phyloP scores from a whole-genome alignment of 2,888 invertebrate species.

The Mesochorus sp. region DNA sequence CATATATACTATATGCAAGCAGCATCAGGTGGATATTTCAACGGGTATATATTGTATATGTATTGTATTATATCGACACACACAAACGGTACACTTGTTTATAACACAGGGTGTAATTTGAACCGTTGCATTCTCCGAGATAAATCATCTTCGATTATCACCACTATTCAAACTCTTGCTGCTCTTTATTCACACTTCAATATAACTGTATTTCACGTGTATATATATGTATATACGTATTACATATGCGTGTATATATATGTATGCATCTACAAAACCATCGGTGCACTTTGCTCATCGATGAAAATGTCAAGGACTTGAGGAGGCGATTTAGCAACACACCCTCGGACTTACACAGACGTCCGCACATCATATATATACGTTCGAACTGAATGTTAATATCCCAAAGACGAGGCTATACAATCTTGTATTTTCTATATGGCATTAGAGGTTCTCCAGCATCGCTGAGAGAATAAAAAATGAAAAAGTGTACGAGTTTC shows the following conservation, averaged over 20 bases:
- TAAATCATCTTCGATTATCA: constrained; percentile 1
- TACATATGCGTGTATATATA: neutral
- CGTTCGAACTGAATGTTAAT: too few species aligned
- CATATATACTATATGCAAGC: constrained; percentile 1
- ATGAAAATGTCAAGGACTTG: constrained; percentile 53
- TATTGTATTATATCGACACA: too few species aligned
- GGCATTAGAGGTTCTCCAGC: too few species aligned
- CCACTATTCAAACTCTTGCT: constrained; percentile 1
- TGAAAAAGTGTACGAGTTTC: too few species aligned
- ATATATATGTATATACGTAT: neutral
- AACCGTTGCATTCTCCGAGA: neutral
- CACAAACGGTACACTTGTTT: too few species aligned
- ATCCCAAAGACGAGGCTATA: too few species aligned
- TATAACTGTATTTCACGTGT: too few species aligned
- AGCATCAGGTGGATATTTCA: constrained; percentile 60
- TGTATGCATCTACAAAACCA: neutral
- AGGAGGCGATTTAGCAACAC: constrained; percentile 49
- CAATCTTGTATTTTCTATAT: too few species aligned
- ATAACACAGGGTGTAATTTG: neutral
- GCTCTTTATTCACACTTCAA: neutral
- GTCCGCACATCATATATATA: too few species aligned
- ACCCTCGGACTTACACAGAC: constrained; percentile 31
- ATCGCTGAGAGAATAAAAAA: too few species aligned
- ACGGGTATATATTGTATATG: too few species aligned
- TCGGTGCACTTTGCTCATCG: constrained; percentile 35